Conservation (phyloP, 2,888 invertebrate genomes). For the Nymphalis urticae region DNA sequence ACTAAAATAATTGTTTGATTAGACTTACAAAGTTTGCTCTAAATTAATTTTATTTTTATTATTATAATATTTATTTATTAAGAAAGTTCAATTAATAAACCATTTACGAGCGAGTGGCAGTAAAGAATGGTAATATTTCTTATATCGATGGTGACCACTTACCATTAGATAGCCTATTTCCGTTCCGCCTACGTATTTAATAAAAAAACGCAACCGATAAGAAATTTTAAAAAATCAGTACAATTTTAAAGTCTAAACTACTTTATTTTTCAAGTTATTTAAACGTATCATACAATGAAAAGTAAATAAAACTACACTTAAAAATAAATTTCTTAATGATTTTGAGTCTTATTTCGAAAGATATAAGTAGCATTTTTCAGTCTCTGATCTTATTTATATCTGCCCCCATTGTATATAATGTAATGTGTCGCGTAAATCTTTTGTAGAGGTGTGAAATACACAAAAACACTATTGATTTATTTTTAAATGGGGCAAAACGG, state of each 20-base stretch:
- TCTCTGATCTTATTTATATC: neutral
- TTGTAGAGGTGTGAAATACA: conserved; percentile 48
- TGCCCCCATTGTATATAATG: conserved; percentile 14
- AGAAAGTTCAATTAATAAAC: too few relatives aligned
- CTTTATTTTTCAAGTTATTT: neutral
- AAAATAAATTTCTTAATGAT: neutral
- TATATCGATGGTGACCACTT: too few relatives aligned
- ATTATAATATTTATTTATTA: too few relatives aligned
- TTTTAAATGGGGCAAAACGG: conserved; percentile 47
- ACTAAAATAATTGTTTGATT: too few relatives aligned
- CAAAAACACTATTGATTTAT: conserved; percentile 45
- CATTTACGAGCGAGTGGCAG: too few relatives aligned
- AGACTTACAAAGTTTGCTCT: too few relatives aligned
- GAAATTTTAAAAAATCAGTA: too few relatives aligned
- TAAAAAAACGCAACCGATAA: too few relatives aligned
- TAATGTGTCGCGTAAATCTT: conserved; percentile 20
- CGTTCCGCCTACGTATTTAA: too few relatives aligned
- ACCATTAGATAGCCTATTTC: too few relatives aligned
- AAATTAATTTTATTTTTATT: too few relatives aligned
- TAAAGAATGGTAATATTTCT: too few relatives aligned
- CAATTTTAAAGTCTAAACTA: neutral
- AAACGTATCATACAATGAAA: neutral
- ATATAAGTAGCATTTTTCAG: neutral
- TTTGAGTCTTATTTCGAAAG: neutral
- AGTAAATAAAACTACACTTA: neutral